Evolutionary conservation across 92 coral and sea anemone genomes (phyloP).

Genomic region (Porites cylindrica): DNA sequence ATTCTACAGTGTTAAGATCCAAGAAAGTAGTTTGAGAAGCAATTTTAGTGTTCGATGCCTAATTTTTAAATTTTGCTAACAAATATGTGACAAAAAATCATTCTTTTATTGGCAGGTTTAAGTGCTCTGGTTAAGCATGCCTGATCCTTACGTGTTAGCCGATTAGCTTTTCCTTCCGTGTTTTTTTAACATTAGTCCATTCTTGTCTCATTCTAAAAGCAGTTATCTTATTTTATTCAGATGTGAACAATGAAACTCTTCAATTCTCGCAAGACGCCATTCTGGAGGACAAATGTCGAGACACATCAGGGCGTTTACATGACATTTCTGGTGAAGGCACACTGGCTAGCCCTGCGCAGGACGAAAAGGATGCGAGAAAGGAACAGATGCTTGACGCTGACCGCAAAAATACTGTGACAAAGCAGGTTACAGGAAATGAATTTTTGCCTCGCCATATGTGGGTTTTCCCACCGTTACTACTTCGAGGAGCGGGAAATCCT

Average conservation of each 20-base stretch:
- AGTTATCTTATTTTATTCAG: constrained; percentile 1
- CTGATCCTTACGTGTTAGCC: not conserved
- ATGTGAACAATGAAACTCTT: not conserved
- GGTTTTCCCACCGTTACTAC: constrained; percentile 23
- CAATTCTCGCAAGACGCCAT: not conserved
- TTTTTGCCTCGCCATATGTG: constrained; percentile 26
- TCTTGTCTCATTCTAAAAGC: not conserved
- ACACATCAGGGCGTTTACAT: constrained; percentile 18
- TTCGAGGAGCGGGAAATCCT: constrained; percentile 4
- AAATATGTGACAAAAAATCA: not conserved
- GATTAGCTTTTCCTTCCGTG: not conserved
- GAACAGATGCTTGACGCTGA: not conserved
- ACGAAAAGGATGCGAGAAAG: not conserved
- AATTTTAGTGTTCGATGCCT: not conserved
- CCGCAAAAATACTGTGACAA: not conserved
- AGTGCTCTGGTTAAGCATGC: not conserved
- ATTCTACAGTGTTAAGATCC: not conserved
- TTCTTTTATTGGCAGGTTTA: not conserved
- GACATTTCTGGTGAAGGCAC: constrained; percentile 9
- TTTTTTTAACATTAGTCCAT: not conserved
- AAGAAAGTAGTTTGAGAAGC: not conserved
- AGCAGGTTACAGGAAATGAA: not conserved
- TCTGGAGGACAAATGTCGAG: constrained; percentile 10
- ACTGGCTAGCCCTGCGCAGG: not conserved
- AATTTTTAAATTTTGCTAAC: not conserved